Evolutionary conservation across 2,888 invertebrate genomes (phyloP).

Genomic region (Eugnorisma glareosa): DNA sequence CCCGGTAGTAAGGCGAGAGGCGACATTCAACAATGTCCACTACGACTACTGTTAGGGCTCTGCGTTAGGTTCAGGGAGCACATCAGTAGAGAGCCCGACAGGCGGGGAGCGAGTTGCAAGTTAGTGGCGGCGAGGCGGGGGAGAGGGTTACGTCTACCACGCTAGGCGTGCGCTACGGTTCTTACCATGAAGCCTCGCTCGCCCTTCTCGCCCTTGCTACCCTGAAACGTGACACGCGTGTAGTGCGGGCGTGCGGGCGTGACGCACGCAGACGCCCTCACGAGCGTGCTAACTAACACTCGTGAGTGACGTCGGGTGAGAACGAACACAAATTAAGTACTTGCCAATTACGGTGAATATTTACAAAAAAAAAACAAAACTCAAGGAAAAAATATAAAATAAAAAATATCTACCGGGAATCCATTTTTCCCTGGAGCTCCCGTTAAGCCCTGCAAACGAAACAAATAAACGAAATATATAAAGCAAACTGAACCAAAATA

Average conservation of each 20-base stretch:
- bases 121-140: slow-evolving; percentile 55
- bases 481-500: slow-evolving; percentile 49
- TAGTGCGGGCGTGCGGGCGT: slow-evolving; percentile 42
- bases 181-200: slow-evolving; percentile 94
- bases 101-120: slow-evolving; percentile 40
- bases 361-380: slow-evolving; percentile 71
- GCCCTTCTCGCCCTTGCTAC: slow-evolving; percentile 93
- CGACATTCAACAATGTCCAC: background rate
- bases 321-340: slow-evolving; percentile 9
- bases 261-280: slow-evolving; percentile 5
- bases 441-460: slow-evolving; percentile 93
- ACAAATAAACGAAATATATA: slow-evolving; percentile 73
- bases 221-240: slow-evolving; percentile 90
- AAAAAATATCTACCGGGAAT: slow-evolving; percentile 93
- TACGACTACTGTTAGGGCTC: slow-evolving; percentile 22
- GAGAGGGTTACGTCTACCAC: slow-evolving; percentile 56
- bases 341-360: slow-evolving; percentile 38
- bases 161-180: slow-evolving; percentile 60
- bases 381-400: slow-evolving; percentile 75
- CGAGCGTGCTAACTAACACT: slow-evolving; percentile 11
- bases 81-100: slow-evolving; percentile 19
- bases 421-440: slow-evolving; percentile 96
- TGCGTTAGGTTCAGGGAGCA: slow-evolving; percentile 8
- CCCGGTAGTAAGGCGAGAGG: background rate
- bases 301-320: slow-evolving; percentile 10